These are phyloP conservation scores for Terrapene triunguis DNA, from an alignment of 2,113 vertebrate species.

Conservation along the genomic window DNA sequence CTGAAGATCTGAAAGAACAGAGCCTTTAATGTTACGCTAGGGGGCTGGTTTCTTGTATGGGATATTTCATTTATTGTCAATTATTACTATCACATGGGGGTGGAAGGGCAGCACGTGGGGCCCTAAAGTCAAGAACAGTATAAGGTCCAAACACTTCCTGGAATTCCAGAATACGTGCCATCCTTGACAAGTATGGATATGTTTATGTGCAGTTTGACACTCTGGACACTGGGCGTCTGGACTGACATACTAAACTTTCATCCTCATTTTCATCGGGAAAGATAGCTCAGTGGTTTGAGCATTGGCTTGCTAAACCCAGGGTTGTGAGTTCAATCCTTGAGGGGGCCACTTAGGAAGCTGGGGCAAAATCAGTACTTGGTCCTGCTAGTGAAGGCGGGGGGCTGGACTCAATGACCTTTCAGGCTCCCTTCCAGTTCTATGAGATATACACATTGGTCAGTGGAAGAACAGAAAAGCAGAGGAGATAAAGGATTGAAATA, in stretches of 20 bases:
- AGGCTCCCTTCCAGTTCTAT: no score
- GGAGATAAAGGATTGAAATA: no score
- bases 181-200: background rate
- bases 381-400: no score
- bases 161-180: background rate
- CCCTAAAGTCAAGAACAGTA: background rate
- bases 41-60: background rate
- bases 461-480: no score
- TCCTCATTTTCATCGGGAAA: background rate
- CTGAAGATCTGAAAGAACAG: background rate
- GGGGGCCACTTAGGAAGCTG: no score
- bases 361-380: no score
- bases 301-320: no score
- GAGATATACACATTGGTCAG: no score
- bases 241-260: background rate
- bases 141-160: background rate
- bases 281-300: no score
- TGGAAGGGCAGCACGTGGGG: background rate
- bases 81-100: background rate
- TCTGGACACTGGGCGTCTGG: background rate
- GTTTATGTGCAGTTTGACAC: background rate
- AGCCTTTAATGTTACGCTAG: background rate
- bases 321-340: no score
- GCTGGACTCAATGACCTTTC: no score
- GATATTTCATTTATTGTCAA: background rate